Evolutionary conservation across 2,113 vertebrate species (phyloP), one percentile per base, ranked within the genome.

Genomic region (Toxostoma redivivum): DNA sequence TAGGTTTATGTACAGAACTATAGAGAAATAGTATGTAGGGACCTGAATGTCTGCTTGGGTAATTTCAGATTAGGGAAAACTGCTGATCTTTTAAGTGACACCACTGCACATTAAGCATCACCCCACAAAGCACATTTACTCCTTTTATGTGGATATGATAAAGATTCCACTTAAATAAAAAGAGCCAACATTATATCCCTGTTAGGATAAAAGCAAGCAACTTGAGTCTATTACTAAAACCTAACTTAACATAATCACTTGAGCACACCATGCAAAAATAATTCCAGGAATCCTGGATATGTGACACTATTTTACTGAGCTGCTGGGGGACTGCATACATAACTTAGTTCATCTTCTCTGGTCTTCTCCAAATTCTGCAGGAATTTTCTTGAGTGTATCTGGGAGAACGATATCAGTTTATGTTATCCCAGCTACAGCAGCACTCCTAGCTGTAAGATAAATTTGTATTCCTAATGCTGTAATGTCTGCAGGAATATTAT

Each of bases 401-500:
- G 51, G 50, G 45, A 81, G 73, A 56, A 89, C 61, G 81, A 6
- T 20, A 35, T 9, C 65, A 45, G 81, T 92, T 90, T 87, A 74
- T 24, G 30, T 85, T 73, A 72, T 47, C 48, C 21, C 24, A 83
- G 42, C 35, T 64, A 38, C 79, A 7, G 31, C 23, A 54, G 19
- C 17, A 5, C 30, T 91, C 53, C 40, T 83, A 86, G 73, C 62
- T 58, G 7, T 23, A 77, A 83, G 73, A 93, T 50, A 89, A 89
- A 84, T 83, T 71, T 81, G n/a, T 72, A 69, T 91, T 96, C 90
- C 81, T 94, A 51, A 66, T 76, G 79, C 57, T 88, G 54, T 42
- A 78, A 67, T n/a, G 53, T 92, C 91, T 94, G 86, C 48, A 6
- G 28, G 42, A 89, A 71, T 92, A 94, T 95, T 95, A 92, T 28